Conservation (phyloP, 2,888 invertebrate genomes). For the Cheilosia vulpina region DNA sequence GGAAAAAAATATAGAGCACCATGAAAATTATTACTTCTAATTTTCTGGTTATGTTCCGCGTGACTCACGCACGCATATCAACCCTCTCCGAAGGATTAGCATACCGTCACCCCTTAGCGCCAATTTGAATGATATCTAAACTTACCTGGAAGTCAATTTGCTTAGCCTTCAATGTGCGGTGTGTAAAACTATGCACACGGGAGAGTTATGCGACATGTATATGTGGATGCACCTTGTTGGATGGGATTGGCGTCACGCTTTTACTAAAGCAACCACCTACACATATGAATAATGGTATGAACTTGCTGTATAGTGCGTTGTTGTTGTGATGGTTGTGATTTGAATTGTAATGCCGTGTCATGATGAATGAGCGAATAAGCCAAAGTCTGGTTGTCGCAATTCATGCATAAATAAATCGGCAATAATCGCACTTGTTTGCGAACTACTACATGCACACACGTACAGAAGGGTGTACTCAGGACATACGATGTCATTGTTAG, state of each 20-base stretch:
- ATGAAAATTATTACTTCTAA: constrained; percentile 62
- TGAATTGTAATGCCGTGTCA: constrained; percentile 64
- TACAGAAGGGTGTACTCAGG: background rate
- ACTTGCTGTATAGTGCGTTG: constrained; percentile 8
- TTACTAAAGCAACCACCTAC: background rate
- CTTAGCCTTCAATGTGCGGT: constrained; percentile 65
- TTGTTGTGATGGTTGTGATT: constrained; percentile 62
- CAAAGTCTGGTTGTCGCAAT: constrained; percentile 39
- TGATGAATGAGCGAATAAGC: constrained; percentile 57
- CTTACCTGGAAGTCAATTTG: constrained; percentile 60
- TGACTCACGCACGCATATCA: constrained; percentile 69
- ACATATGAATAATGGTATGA: background rate
- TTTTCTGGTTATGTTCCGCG: constrained; percentile 70
- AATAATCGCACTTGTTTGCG: constrained; percentile 54
- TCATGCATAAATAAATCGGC: constrained; percentile 70
- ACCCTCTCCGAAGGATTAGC: constrained; percentile 43
- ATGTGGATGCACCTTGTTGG: constrained; percentile 48
- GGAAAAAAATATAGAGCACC: background rate
- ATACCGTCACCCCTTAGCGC: constrained; percentile 71
- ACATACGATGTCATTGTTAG: constrained; percentile 34
- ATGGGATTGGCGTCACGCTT: constrained; percentile 45
- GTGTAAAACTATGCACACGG: constrained; percentile 54
- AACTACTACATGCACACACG: constrained; percentile 29
- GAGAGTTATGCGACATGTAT: constrained; percentile 21
- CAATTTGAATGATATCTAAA: constrained; percentile 69